Conservation (phyloP, 1,140 invertebrate genomes). For the Bactericera cockerelli region DNA sequence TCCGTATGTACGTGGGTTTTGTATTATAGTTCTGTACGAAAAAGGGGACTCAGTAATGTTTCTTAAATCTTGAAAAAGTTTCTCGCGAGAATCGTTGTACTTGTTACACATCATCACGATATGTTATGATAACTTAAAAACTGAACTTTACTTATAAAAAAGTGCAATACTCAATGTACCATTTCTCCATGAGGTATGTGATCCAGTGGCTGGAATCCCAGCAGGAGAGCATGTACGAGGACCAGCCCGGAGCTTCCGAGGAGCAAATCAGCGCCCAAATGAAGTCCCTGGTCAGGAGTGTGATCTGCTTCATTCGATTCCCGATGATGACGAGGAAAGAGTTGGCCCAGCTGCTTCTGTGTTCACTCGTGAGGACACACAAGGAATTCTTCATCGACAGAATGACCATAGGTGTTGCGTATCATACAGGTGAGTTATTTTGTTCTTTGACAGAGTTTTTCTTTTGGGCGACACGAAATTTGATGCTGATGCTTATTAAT, state of each 20-base stretch:
- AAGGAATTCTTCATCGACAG: constrained; percentile 77
- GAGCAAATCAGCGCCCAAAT: constrained; percentile 39
- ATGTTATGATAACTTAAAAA: no score
- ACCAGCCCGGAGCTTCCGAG: constrained; percentile 22
- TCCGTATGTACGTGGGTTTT: no score
- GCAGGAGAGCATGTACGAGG: constrained; percentile 38
- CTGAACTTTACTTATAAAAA: no score
- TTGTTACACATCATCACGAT: no score
- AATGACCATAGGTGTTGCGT: constrained; percentile 77
- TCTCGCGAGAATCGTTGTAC: no score
- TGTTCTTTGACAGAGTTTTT: no score
- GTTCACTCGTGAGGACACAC: constrained; percentile 58
- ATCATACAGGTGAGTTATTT: constrained; percentile 63
- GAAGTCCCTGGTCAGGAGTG: constrained; percentile 47
- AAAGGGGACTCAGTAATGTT: no score
- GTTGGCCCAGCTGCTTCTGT: constrained; percentile 59
- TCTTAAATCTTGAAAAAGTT: no score
- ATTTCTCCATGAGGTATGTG: constrained; percentile 38
- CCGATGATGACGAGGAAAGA: constrained; percentile 84
- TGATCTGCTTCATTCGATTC: constrained; percentile 67
- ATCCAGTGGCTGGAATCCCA: constrained; percentile 53
- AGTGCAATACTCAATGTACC: no score
- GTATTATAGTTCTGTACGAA: no score
- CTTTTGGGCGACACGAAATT: no score
- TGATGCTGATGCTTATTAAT: no score